phyloP scores from a whole-genome alignment of 1,140 invertebrate species.

The Neuroterus valhalla region DNA sequence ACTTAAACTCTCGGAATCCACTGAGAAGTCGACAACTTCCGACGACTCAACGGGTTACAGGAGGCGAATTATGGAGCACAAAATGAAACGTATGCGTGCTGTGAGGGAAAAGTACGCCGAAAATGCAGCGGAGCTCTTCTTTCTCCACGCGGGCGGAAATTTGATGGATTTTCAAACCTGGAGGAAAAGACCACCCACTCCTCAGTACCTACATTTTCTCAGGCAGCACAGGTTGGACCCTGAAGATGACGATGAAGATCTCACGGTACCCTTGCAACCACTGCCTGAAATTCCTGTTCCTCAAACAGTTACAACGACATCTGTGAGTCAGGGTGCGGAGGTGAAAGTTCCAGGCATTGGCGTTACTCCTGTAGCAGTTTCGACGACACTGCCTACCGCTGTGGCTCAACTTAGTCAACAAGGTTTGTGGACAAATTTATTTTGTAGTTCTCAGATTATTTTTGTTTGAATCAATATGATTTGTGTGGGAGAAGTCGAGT shows the following conservation, averaged over 20 bases:
- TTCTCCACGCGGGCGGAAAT: slow-evolving; percentile 88
- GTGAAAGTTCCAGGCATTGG: slow-evolving; percentile 80
- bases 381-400: slow-evolving; percentile 78
- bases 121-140: slow-evolving; percentile 88
- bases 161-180: slow-evolving; percentile 90
- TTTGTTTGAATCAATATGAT: too few species aligned
- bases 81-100: slow-evolving; percentile 68
- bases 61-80: slow-evolving; percentile 72
- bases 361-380: slow-evolving; percentile 79
- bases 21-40: slow-evolving; percentile 56
- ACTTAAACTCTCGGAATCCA: slow-evolving; percentile 65
- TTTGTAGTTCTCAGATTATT: neutral
- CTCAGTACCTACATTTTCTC: slow-evolving; percentile 84
- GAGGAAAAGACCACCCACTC: slow-evolving; percentile 85
- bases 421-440: slow-evolving; percentile 63
- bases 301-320: slow-evolving; percentile 38
- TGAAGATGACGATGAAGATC: slow-evolving; percentile 78
- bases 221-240: slow-evolving; percentile 84
- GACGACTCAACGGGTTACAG: slow-evolving; percentile 66
- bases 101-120: slow-evolving; percentile 83
- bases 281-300: slow-evolving; percentile 23
- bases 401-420: slow-evolving; percentile 78
- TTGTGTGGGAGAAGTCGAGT: too few species aligned
- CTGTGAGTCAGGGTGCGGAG: slow-evolving; percentile 70
- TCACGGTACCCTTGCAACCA: slow-evolving; percentile 60